These are phyloP conservation scores for Gibbula magus DNA, from an alignment of 2,888 invertebrate species.

Conservation along the genomic window DNA sequence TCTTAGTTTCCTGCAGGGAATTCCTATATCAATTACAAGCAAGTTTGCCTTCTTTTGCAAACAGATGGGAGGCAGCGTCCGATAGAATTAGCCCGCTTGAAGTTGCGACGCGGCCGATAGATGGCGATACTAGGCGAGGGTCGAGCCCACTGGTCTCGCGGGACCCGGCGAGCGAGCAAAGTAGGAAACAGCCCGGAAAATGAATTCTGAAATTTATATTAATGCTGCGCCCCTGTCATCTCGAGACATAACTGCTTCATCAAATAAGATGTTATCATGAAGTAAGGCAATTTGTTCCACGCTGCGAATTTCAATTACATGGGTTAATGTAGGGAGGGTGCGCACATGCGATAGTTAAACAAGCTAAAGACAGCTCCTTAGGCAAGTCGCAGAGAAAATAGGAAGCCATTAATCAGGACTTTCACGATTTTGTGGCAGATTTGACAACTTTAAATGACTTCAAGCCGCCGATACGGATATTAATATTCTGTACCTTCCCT, in stretches of 20 bases:
- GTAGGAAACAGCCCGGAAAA: constrained; percentile 22
- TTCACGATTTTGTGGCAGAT: neutral
- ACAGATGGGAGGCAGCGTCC: constrained; percentile 1
- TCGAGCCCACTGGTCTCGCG: neutral
- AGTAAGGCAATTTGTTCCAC: constrained; percentile 24
- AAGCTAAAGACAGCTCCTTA: constrained; percentile 9
- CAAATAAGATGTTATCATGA: constrained; percentile 22
- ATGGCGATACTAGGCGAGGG: constrained; percentile 2
- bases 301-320: constrained; percentile 25
- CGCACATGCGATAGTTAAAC: constrained; percentile 8
- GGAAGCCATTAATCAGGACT: neutral
- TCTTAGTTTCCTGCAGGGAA: neutral
- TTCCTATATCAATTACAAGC: constrained; percentile 15
- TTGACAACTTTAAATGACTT: constrained; percentile 15
- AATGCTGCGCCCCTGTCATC: constrained; percentile 22
- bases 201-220: constrained; percentile 28
- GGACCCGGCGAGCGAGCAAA: neutral
- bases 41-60: neutral
- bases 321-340: constrained; percentile 1
- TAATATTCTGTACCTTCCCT: neutral
- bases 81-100: neutral
- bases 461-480: neutral
- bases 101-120: neutral
- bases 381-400: constrained; percentile 7
- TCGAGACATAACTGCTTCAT: constrained; percentile 10